phyloP scores from a whole-genome alignment of 2,888 invertebrate species.

The Fragum sueziense region DNA sequence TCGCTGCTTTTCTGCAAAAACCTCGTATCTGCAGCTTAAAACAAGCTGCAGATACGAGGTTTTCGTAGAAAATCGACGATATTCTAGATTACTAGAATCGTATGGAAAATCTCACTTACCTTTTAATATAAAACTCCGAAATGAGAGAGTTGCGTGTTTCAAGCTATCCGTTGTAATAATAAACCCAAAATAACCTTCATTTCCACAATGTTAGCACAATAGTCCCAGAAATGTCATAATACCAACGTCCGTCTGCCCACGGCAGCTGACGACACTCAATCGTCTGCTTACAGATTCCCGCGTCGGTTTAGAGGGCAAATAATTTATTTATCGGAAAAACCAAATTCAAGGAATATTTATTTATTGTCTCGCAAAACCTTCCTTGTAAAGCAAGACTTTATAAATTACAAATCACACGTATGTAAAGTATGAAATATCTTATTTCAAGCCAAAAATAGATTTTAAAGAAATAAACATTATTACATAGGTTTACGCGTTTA shows the following conservation, averaged over 20 bases:
- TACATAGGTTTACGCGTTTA: background rate
- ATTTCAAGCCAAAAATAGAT: background rate
- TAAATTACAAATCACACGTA: too few relatives aligned
- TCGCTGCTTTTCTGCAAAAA: too few relatives aligned
- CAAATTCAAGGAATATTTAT: background rate
- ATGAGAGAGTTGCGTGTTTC: background rate
- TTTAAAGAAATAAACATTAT: background rate
- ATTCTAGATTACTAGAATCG: too few relatives aligned
- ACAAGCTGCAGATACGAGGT: too few relatives aligned
- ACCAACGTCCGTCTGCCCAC: background rate
- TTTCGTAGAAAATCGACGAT: too few relatives aligned
- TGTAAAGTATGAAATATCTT: background rate
- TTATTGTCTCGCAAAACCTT: background rate
- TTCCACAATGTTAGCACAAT: background rate
- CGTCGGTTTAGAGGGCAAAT: background rate
- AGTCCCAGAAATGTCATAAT: background rate
- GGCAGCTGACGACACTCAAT: background rate
- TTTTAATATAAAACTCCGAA: too few relatives aligned
- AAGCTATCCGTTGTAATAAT: background rate
- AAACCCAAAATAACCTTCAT: background rate
- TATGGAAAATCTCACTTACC: too few relatives aligned
- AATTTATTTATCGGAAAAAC: background rate
- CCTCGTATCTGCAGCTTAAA: too few relatives aligned
- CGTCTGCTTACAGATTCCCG: slow-evolving; percentile 10
- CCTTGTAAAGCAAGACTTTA: too few relatives aligned